A percentile compares a stretch with the other conserved stretches of the same genome.
Conservation (phyloP, 1,140 invertebrate genomes). For the Tetramorium parvispinum region DNA sequence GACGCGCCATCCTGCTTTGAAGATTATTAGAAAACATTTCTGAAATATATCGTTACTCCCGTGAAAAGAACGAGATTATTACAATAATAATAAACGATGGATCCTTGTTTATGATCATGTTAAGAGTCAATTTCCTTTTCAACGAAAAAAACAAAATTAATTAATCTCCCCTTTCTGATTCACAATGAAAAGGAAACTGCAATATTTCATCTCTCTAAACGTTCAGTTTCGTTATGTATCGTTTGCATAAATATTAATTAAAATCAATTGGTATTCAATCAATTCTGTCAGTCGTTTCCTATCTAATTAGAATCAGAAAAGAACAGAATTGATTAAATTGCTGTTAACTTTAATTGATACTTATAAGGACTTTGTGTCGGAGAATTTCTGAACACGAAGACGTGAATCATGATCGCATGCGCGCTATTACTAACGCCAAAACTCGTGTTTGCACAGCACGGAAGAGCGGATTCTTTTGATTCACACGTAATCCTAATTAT, state of each 20-base stretch:
- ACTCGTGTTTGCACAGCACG: slow-evolving; percentile 61
- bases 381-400: slow-evolving; percentile 43
- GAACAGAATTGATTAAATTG: background rate
- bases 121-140: background rate
- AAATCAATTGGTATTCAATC: background rate
- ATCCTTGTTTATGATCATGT: background rate
- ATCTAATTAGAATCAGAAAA: background rate
- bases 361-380: background rate
- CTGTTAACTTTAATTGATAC: slow-evolving; percentile 2
- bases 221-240: background rate
- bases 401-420: slow-evolving; percentile 49
- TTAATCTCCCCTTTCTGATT: background rate
- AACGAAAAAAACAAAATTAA: background rate
- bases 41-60: background rate
- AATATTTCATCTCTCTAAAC: background rate
- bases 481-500: slow-evolving; percentile 58
- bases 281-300: background rate
- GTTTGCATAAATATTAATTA: slow-evolving; percentile 24
- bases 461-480: slow-evolving; percentile 71
- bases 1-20: background rate
- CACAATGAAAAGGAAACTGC: background rate
- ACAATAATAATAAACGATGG: background rate
- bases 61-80: background rate
- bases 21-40: slow-evolving; percentile 40
- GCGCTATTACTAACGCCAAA: slow-evolving; percentile 37